These are phyloP conservation scores for Creontiades dilutus DNA, from an alignment of 2,888 invertebrate genomes.

Conservation along the genomic window DNA sequence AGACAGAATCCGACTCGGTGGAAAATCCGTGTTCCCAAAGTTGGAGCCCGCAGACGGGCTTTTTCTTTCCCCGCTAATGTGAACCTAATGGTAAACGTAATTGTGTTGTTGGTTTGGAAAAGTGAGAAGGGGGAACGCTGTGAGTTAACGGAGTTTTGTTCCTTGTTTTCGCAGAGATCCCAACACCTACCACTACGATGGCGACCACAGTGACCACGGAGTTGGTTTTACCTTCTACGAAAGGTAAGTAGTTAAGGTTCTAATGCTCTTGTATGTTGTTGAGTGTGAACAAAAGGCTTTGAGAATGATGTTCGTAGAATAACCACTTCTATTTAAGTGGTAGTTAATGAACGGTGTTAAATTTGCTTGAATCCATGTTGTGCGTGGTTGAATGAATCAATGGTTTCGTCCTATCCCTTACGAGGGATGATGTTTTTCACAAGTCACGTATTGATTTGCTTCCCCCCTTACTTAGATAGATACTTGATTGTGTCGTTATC, in stretches of 20 bases:
- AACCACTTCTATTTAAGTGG: no score
- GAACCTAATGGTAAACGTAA: slow-evolving; percentile 64
- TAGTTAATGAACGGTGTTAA: no score
- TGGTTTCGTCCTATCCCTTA: no score
- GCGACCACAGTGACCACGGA: slow-evolving; percentile 70
- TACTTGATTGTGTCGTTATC: no score
- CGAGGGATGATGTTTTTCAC: no score
- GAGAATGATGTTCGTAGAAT: no score
- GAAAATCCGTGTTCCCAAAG: slow-evolving; percentile 48
- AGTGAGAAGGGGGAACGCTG: slow-evolving; percentile 4
- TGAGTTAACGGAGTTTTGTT: slow-evolving; percentile 60
- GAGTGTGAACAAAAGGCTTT: no score
- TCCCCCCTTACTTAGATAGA: no score
- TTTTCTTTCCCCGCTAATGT: slow-evolving; percentile 56
- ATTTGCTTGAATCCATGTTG: no score
- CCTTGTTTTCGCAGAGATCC: slow-evolving; percentile 68
- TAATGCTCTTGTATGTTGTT: no score
- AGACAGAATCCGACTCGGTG: slow-evolving; percentile 25
- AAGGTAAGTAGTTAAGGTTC: slow-evolving; percentile 49
- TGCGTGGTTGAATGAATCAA: no score
- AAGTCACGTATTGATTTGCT: no score
- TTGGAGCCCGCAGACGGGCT: slow-evolving; percentile 43
- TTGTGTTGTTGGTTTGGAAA: slow-evolving; percentile 60
- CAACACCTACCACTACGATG: slow-evolving; percentile 67
- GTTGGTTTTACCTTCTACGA: slow-evolving; percentile 51